Base-by-base conservation (phyloP, 2,888 invertebrate species). In the Lasioglossum vierecki region DNA sequence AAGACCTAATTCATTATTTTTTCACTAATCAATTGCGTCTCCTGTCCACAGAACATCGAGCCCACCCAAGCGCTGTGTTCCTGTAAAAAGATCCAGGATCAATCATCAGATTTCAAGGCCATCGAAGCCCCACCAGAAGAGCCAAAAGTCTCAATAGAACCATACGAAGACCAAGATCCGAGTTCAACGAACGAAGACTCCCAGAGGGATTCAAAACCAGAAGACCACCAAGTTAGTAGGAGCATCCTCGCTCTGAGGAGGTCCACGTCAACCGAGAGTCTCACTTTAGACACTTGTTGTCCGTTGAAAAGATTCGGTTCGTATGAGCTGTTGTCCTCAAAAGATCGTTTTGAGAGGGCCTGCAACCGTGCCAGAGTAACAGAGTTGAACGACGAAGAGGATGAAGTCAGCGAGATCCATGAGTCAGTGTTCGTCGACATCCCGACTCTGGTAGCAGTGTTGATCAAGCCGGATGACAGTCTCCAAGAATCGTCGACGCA, bases 401-500 rank as follows among this genome's bases (percentile, higher is more conserved):
- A 93, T 49, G 81, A 89, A 26, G 79, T 90, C 13, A 83, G 88
- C 70, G 89, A 91, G 79, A 88, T 91, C 49, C 88, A 93, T 75
- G 92, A 92, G 71, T 90, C 93, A 2, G 93, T 92, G 6, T 93
- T 93, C 88, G 93, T 94, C 26, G 94, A 94, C 81, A 93, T 94
- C 68, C 93, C 94, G 26, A 94, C 94, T 8, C 81, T 94, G 66
- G 94, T 94, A 18, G 94, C 94, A 0, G 94, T 94, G 22, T 83
- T 94, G 82, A 94, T 94, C 81, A 94, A 93, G 71, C 93, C 94
- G 0, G 94, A 94, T 70, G 82, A 92, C 39, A 89, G 71, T 63
- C 84, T 87, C 8, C 89, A 88, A 57, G 88, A 82, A 6, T 79
- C 88, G 18, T 82, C 90, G 11, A 81, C 89, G 70, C 93, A 90